Evolutionary conservation across 2,888 invertebrate genomes (phyloP).

Genomic region (Anthoptus insignis): DNA sequence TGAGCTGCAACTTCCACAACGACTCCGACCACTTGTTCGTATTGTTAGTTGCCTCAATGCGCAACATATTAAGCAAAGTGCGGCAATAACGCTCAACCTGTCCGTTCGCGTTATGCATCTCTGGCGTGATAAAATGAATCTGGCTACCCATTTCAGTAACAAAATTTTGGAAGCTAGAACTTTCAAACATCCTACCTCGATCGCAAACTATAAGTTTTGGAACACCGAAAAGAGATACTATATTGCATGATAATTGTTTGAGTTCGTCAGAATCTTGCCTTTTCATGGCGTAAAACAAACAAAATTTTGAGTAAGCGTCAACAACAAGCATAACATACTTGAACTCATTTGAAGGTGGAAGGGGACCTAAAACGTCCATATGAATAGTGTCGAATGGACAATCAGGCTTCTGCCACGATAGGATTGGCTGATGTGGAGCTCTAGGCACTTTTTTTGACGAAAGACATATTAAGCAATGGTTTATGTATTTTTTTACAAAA

Average conservation of each 20-base stretch:
- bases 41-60: background rate
- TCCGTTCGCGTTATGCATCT: slow-evolving; percentile 44
- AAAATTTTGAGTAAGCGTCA: slow-evolving; percentile 24
- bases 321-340: slow-evolving; percentile 16
- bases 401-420: background rate
- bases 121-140: slow-evolving; percentile 43
- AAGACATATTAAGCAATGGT: background rate
- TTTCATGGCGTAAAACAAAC: slow-evolving; percentile 17
- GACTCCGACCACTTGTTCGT: slow-evolving; percentile 9
- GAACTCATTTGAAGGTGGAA: background rate
- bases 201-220: slow-evolving; percentile 15
- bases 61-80: background rate
- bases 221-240: background rate
- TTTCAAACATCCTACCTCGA: background rate
- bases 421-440: background rate
- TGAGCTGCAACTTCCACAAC: slow-evolving; percentile 14
- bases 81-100: slow-evolving; percentile 42
- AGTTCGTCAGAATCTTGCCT: slow-evolving; percentile 25
- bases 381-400: background rate
- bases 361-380: background rate
- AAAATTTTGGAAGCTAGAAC: background rate
- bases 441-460: background rate
- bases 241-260: background rate
- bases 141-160: slow-evolving; percentile 13
- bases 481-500: background rate